A percentile compares a stretch with the other conserved stretches of the same genome.
Evolutionary conservation across 2,113 vertebrate genomes (phyloP).

Genomic region (Podiceps cristatus): DNA sequence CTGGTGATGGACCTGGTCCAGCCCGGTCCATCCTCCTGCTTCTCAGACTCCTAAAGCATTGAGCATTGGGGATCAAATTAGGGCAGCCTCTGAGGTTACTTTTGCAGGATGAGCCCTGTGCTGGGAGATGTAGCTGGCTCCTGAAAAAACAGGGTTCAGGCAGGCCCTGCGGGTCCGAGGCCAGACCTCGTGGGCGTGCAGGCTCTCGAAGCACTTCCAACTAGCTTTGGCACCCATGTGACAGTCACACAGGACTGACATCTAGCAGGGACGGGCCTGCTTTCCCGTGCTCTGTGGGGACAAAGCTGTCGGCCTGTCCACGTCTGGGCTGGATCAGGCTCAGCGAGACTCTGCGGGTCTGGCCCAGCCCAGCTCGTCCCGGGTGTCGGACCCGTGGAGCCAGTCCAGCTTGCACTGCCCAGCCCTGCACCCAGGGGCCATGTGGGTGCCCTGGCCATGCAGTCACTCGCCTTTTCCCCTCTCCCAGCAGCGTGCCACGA

Average conservation of each 20-base stretch:
- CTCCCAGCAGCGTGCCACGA: neutral
- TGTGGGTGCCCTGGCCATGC: neutral
- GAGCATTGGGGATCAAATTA: neutral
- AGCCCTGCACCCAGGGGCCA: accelerated
- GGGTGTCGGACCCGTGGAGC: neutral
- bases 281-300: neutral
- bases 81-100: neutral
- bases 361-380: neutral
- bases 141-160: neutral
- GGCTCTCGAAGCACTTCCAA: accelerated
- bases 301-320: neutral
- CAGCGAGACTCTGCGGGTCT: neutral
- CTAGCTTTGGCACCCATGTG: neutral
- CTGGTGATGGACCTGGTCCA: neutral
- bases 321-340: neutral
- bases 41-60: neutral
- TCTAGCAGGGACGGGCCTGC: neutral
- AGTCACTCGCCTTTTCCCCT: neutral
- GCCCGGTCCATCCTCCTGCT: neutral
- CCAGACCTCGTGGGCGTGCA: accelerated
- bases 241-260: neutral
- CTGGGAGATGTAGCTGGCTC: neutral
- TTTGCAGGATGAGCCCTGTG: neutral
- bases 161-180: accelerated
- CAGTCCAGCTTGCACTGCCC: neutral